Evolutionary conservation across 2,888 invertebrate genomes (phyloP), one percentile per base, ranked within the genome.

Genomic region (Theodoxus fluviatilis): DNA sequence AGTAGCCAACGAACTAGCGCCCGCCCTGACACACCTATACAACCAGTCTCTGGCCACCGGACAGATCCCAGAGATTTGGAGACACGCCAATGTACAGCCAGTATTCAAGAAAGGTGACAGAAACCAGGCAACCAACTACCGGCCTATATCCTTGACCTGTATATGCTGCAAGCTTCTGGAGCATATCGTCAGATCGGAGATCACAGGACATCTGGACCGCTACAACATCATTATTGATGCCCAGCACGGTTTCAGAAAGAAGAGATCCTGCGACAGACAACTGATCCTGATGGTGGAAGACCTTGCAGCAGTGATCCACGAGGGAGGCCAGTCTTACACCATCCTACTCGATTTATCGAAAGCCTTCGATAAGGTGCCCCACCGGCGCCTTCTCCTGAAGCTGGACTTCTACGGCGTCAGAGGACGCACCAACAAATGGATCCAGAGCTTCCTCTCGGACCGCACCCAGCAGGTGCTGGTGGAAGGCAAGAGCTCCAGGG

Each of bases 391-490:
- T 12, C 28, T 33, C 61, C n/a, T n/a, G n/a, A 61, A 61, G 22
- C 4, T 61, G 1, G 18, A 28, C 18, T 28, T 28, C 4, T 9
- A 28, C 31, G 61, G 61, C 6, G 35, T 61, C 61, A 25, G 28
- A 6, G 61, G 61, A 25, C 33, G 28, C 0, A 28, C 35, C 31
- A 25, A 12, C 1, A 7, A 28, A 1, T 61, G 61, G 61, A 33
- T 61, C 31, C 18, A 61, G 35, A 28, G 22, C 57, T 57, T 22
- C 22, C 57, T 1, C 57, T 25, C 12, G 18, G 18, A n/a, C 9
- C 18, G n/a, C n/a, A 61, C 61, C 31, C 61, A 61, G 35, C 61
- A 61, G 28, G 61, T 61, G n/a, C 7, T 25, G 6, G n/a, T 57
- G 7, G 61, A 61, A n/a, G 61, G 61, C 6, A n/a, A 31, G 33